phyloP scores from a whole-genome alignment of 2,113 vertebrate genomes.

The Reinhardtius hippoglossoides region DNA sequence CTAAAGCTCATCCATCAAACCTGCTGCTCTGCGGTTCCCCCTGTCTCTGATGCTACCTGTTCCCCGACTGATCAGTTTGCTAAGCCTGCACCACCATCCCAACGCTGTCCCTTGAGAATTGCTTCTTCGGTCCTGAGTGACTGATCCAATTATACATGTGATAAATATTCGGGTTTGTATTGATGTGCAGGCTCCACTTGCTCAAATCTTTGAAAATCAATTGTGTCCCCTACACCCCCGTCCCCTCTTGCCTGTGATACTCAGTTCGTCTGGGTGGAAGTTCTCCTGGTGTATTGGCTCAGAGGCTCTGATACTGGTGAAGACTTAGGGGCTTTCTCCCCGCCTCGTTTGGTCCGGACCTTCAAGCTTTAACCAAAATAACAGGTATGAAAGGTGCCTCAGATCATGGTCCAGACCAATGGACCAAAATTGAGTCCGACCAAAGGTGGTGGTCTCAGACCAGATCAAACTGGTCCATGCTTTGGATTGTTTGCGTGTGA shows the following conservation, averaged over 20 bases:
- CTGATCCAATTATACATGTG: constrained; percentile 52
- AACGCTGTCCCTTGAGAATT: constrained; percentile 35
- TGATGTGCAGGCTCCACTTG: constrained; percentile 33
- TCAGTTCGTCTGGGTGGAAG: constrained; percentile 40
- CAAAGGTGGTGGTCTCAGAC: too few species aligned
- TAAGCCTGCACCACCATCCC: constrained; percentile 6
- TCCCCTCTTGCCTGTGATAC: constrained; percentile 50
- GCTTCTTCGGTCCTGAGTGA: constrained; percentile 55
- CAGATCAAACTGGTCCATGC: too few species aligned
- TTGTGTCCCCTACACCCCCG: constrained; percentile 33
- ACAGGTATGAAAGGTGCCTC: too few species aligned
- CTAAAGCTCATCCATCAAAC: constrained; percentile 57
- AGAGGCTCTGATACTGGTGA: constrained; percentile 12
- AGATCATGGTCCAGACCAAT: too few species aligned
- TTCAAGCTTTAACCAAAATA: too few species aligned
- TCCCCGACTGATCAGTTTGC: constrained; percentile 29
- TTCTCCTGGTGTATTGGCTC: constrained; percentile 75
- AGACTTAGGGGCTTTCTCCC: neutral
- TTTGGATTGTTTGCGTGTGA: too few species aligned
- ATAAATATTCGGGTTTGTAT: constrained; percentile 25
- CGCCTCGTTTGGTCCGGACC: too few species aligned
- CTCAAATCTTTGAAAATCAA: constrained; percentile 44
- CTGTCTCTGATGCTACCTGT: constrained; percentile 36
- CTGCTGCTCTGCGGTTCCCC: constrained; percentile 15
- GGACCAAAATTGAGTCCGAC: too few species aligned